A percentile compares a stretch with the other conserved stretches of the same genome.
Evolutionary conservation across 2,113 vertebrate genomes (phyloP).

Genomic region (Microtus richardsoni): DNA sequence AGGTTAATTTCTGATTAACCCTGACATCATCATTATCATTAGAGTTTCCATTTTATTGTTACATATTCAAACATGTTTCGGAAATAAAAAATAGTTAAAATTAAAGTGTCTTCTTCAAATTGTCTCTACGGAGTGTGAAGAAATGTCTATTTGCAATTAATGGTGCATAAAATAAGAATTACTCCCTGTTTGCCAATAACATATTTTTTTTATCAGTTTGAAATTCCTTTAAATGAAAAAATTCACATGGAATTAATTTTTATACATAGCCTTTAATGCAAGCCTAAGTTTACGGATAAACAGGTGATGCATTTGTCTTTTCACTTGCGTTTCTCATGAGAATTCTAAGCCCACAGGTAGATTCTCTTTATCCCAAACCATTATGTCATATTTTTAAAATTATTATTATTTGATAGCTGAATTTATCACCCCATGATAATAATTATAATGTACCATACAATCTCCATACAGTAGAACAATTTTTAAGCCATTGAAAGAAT

Average conservation of each 20-base stretch:
- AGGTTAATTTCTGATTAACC: slow-evolving; percentile 49
- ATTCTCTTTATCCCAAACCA: not conserved
- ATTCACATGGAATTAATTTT: slow-evolving; percentile 66
- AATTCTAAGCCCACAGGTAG: not conserved
- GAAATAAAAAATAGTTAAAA: slow-evolving; percentile 39
- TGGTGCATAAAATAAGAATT: slow-evolving; percentile 80
- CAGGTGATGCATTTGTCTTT: not conserved
- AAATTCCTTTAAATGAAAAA: slow-evolving; percentile 67
- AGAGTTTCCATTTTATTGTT: slow-evolving; percentile 49
- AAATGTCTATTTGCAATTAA: slow-evolving; percentile 70
- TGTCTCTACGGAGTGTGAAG: slow-evolving; percentile 43
- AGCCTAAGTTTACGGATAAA: slow-evolving; percentile 2
- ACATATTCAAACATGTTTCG: not conserved
- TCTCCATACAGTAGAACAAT: not conserved
- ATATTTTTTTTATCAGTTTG: slow-evolving; percentile 57
- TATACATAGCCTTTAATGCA: slow-evolving; percentile 30
- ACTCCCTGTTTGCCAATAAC: slow-evolving; percentile 51
- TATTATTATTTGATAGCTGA: slow-evolving; percentile 32
- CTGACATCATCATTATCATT: not conserved
- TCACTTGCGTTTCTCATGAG: not conserved
- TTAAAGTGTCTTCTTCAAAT: slow-evolving; percentile 61
- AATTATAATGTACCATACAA: not conserved
- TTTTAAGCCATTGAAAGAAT: slow-evolving; percentile 48
- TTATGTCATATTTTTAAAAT: slow-evolving; percentile 17
- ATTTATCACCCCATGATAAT: slow-evolving; percentile 3